Evolutionary conservation across 2,888 invertebrate genomes (phyloP), one percentile per base, ranked within the genome.

Genomic region (Bugula neritina): DNA sequence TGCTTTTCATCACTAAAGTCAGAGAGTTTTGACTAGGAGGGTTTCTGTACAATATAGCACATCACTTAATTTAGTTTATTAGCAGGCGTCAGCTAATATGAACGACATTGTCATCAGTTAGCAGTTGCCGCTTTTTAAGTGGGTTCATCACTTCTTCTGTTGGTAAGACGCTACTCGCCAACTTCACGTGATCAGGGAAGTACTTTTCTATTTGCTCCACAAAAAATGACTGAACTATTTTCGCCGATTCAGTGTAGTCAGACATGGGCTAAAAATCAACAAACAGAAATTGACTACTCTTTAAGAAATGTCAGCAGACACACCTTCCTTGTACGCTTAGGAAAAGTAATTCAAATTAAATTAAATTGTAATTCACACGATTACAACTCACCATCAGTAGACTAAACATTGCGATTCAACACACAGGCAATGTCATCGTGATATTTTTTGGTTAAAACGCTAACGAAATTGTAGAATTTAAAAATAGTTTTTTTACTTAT

Each of bases 71-170:
- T 55, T 5, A 23, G 23, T 23, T 55, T 5, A 17, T 25, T 5
- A 17, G 3, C 63, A 31, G 31, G 34, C 31, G 63, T 63, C 63
- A 63, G 63, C 63, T 63, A 27, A 63, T 63, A 27, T 63, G 63
- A 2, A 63, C 63, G 29, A 63, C 63, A 63, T 27, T 27, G 5
- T 25, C 27, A 27, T 63, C 63, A 27, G 29, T 63, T 21, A 10
- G 10, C 29, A 25, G 3, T 2, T 3, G 21, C 2, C 34, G 63
- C 31, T 70, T 70, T 25, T 70, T 70, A 23, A 70, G 5, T 43
- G 31, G 25, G 23, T 70, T 70, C 70, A 70, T 70, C 10, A 70
- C 70, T n/a, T 70, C 70, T 3, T 35, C 35, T 3, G 70, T n/a
- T 13, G 43, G 25, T 52, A 43, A 25, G 25, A 70, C 23, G 23